Evolutionary conservation across 2,113 vertebrate genomes (phyloP), one percentile per base, ranked within the genome.

Genomic region (Ctenomys sociabilis): DNA sequence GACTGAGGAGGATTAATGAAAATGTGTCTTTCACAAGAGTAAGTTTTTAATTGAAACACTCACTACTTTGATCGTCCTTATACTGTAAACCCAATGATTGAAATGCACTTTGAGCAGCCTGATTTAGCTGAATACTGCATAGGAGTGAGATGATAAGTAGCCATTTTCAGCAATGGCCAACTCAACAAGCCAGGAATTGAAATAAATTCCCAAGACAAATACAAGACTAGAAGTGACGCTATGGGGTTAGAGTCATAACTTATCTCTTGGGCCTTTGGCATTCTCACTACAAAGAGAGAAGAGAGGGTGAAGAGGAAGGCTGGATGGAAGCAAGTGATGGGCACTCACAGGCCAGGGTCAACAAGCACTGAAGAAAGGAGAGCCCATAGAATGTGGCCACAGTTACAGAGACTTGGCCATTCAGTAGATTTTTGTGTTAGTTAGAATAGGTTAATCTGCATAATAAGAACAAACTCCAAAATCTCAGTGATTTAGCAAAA

Each of bases 151-250:
- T 88, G 70, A 64, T 92, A 26, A 85, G 72, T 30, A 85, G 81
- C 77, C 94, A 95, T 95, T 73, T 95, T 95, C 57, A 90, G 77
- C 49, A 85, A 49, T 92, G 80, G 88, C 70, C 95, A 95, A 83
- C 26, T 93, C 63, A 93, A 88, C 43, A 93, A 88, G 57, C 43
- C 93, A 95, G 88, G 43, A 73, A 61, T 88, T 81, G 63, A 72
- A 85, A 95, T 90, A 93, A 96, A 95, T 77, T 93, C 81, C 54
- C 92, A 72, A 72, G 94, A 83, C 30, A 88, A 43, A 81, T 91
- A 45, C 40, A 95, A n/a, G 80, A 80, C 61, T 52, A 91, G 11
- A 84, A 30, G 13, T 43, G 91, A 90, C 77, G 92, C 88, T 94
- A 10, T 85, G 72, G 87, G 88, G 94, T 91, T 66, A 30, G 66